Conservation (phyloP, 53 echinoderm and acorn worm genomes). For the Apostichopus leukothele region DNA sequence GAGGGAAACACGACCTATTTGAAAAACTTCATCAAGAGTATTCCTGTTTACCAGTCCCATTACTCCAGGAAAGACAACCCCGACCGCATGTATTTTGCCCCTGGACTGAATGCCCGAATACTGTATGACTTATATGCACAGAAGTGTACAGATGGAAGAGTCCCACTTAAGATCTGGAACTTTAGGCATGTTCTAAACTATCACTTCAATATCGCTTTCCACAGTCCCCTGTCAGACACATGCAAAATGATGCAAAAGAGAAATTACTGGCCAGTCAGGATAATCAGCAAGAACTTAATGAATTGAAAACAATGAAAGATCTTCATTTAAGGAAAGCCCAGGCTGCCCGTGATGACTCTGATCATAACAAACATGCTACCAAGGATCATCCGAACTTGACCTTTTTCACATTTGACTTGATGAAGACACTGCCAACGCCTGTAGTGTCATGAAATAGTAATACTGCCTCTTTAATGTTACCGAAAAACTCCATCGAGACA, state of each 20-base stretch:
- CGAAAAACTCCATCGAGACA: too few relatives aligned
- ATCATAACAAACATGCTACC: not conserved
- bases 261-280: not conserved
- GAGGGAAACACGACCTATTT: conserved; percentile 3
- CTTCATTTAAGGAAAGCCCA: not conserved
- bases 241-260: not conserved
- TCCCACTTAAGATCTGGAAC: conserved; percentile 13
- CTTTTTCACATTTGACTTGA: conserved; percentile 4
- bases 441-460: too few relatives aligned
- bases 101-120: conserved; percentile 12
- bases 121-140: not conserved
- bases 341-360: conserved; percentile 15
- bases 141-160: not conserved
- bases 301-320: conserved; percentile 10
- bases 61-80: conserved; percentile 22
- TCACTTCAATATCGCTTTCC: conserved; percentile 31
- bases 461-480: too few relatives aligned
- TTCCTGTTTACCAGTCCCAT: conserved; percentile 12
- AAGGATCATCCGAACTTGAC: conserved; percentile 13
- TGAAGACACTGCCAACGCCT: conserved; percentile 33
- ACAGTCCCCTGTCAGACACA: conserved; percentile 33
- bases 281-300: not conserved
- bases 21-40: conserved; percentile 8
- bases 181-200: conserved; percentile 15
- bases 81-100: conserved; percentile 8